Evolutionary conservation across 2,888 invertebrate species (phyloP), one percentile per base, ranked within the genome.

Genomic region (Platycnemis pennipes): DNA sequence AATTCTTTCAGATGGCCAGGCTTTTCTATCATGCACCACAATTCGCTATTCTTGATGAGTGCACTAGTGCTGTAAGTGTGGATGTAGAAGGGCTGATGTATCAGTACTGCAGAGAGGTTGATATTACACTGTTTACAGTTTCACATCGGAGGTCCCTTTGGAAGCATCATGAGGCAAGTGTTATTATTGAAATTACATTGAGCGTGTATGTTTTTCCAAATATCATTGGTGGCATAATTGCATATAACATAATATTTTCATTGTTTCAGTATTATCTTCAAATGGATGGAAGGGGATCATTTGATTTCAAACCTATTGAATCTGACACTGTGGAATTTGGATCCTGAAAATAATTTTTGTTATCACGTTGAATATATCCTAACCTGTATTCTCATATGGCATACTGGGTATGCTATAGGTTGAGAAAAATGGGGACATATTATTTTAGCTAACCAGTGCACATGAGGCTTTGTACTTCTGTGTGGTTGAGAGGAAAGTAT

Each of bases 51-150:
- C 97, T 99, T 95, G 99, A 99, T 96, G 99, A 99, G 96, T 99
- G 99, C 96, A 99, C 99, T 0, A 99, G 99, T 96, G 99, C 99
- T 0, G 99, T 99, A 0, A 99, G 99, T 94, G 99, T 99, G 0
- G 99, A 99, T 96, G 99, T 99, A 0, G 99, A 99, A 96, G 99
- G 99, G 49, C 98, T 98, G 95, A 99, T 99, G 98, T 99, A 99
- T 96, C 98, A 98, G 95, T 99, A 99, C 96, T 99, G 99, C 96
- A 97, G 98, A 95, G 98, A 98, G 97, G 98, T 97, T 94, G 98
- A 98, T 94, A 99, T 99, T 96, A 99, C 99, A 0, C 97, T 99
- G 56, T 99, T 99, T 96, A 99, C 99, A 0, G 99, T 99, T 49
- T 99, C 99, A 0, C 99, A 99, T 96, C 97, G 99, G 95, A 99